phyloP scores from a whole-genome alignment of 1,140 invertebrate genomes.

The Megalonaias nervosa region DNA sequence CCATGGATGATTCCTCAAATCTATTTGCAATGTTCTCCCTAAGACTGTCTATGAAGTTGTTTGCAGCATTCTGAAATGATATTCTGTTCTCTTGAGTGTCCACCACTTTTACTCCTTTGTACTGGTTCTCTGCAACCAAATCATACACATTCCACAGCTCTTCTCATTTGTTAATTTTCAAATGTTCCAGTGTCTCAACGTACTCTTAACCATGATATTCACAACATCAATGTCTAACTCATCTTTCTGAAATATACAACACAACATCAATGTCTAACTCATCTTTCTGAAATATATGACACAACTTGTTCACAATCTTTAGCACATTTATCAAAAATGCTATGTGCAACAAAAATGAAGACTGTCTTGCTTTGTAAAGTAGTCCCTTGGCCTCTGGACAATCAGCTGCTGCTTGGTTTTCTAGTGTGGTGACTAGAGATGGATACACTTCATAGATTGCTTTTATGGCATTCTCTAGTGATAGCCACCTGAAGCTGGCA shows the following conservation, averaged over 20 bases:
- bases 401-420: no score
- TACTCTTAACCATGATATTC: no score
- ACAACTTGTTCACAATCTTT: conserved; percentile 15
- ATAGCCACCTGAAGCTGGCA: conserved; percentile 27
- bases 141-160: background rate
- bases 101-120: conserved; percentile 10
- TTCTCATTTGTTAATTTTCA: conserved; percentile 11
- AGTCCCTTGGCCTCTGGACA: no score
- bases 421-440: background rate
- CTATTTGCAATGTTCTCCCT: background rate
- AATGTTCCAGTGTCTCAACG: background rate
- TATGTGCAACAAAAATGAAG: conserved; percentile 1
- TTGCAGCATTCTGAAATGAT: background rate
- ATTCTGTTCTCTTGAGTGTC: conserved; percentile 3
- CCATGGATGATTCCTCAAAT: conserved; percentile 19
- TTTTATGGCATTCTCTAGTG: conserved; percentile 13
- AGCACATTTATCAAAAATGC: conserved; percentile 23
- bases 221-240: no score
- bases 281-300: conserved; percentile 26
- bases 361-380: no score
- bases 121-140: conserved; percentile 7
- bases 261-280: no score
- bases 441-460: conserved; percentile 5
- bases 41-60: background rate
- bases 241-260: no score